A percentile compares a stretch with the other conserved stretches of the same genome.
phyloP scores from a whole-genome alignment of 2,113 vertebrate species.

The Oceanites oceanicus region DNA sequence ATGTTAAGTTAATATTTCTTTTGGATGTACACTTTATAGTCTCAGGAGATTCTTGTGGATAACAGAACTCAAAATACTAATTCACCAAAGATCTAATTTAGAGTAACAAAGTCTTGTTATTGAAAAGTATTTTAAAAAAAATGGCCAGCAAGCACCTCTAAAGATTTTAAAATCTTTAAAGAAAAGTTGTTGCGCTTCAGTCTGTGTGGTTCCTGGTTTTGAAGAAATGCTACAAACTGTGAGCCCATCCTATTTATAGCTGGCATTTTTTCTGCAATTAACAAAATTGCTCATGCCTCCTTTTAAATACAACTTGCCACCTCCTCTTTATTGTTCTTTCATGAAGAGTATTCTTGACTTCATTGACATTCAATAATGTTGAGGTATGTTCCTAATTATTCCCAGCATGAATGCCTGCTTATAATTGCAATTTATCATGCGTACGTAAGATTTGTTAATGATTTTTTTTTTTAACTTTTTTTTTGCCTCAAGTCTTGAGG shows the following conservation, averaged over 20 bases:
- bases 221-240: neutral
- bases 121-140: neutral
- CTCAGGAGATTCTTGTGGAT: neutral
- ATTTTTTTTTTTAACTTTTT: slow-evolving; percentile 33
- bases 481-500: neutral
- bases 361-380: slow-evolving; percentile 68
- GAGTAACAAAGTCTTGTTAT: neutral
- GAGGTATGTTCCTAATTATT: slow-evolving; percentile 71
- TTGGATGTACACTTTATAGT: neutral
- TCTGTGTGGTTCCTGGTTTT: neutral
- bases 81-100: neutral
- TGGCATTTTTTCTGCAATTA: slow-evolving; percentile 43
- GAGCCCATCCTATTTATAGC: slow-evolving; percentile 1
- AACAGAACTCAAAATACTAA: neutral
- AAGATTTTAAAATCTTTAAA: neutral
- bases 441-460: slow-evolving; percentile 51
- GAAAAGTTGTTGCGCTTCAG: neutral
- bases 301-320: slow-evolving; percentile 7
- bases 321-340: slow-evolving; percentile 52
- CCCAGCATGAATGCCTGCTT: slow-evolving; percentile 52
- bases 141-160: neutral
- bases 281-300: neutral
- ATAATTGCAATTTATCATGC: slow-evolving; percentile 64
- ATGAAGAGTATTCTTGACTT: slow-evolving; percentile 59
- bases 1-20: neutral